Evolutionary conservation across 2,797 vertebrate species (phyloP).

Genomic region (Ceyx erithaca): DNA sequence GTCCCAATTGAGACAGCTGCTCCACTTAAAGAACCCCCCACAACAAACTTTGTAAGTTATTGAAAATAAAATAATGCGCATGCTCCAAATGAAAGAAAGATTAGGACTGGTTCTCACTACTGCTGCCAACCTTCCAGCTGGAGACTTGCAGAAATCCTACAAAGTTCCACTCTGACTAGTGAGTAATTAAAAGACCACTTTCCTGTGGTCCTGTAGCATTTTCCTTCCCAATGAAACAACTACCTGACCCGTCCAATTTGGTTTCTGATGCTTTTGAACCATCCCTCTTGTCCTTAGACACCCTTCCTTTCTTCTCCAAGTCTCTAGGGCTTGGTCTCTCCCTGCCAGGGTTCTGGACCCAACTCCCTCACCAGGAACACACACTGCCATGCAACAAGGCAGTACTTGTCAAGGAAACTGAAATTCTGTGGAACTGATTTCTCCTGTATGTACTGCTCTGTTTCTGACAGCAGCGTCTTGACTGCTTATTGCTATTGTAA

Average conservation of each 20-base stretch:
- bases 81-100: background rate
- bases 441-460: background rate
- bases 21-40: background rate
- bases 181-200: background rate
- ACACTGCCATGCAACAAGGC: background rate
- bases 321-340: background rate
- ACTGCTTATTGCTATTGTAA: background rate
- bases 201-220: background rate
- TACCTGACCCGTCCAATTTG: background rate
- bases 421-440: background rate
- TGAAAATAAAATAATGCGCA: fast-evolving
- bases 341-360: fast-evolving
- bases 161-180: background rate
- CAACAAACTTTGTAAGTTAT: background rate
- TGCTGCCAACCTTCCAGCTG: background rate
- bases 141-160: background rate
- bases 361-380: background rate
- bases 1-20: background rate
- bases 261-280: background rate
- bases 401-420: background rate
- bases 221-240: background rate
- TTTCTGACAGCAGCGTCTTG: background rate
- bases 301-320: background rate
- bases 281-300: background rate
- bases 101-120: background rate